Base-by-base conservation (phyloP, 1,140 invertebrate species). In the Contarinia nasturtii region DNA sequence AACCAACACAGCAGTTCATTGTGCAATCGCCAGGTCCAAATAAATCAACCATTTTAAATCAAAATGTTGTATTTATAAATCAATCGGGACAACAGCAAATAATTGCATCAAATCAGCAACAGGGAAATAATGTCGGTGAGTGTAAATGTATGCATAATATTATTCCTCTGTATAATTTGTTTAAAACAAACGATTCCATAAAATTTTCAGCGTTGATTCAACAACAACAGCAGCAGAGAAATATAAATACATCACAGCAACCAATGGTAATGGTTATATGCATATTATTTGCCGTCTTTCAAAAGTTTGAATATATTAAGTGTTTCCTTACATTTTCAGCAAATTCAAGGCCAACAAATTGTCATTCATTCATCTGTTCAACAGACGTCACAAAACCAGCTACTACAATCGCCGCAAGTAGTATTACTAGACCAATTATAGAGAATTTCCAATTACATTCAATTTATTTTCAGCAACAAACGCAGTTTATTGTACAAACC, bases 381-480 rank as follows among this genome's bases (percentile, higher is more conserved):
- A 8, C 43, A 42, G 19, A 7, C 15, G 5, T 15, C 41, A 2
- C 41, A 42, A 12, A 20, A 18, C 18, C 14, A 14, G 4, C 3
- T 17, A 38, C 4, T 14, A n/a, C 36, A 38, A 38, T 38, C 17
- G 36, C 36, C 36, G 3, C 17, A 14, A 5, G 36, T n/a, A 38
- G 12, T 38, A 5, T 5, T 7, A 38, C 17, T 5, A 38, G n/a
- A n/a, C n/a, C n/a, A 17, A 38, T n/a, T 38, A 17, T 14, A n/a
- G n/a, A n/a, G n/a, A n/a, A 5, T 14, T 17, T 7, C 14, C 12
- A 17, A 17, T 38, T n/a, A 3, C 4, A 38, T n/a, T 38, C 36
- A 14, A 14, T n/a, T 17, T 17, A 5, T 38, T 5, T 38, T 38
- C 14, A 38, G 36, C 57, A 54, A 42, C 57, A 53, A 45, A 51